Evolutionary conservation across 2,797 vertebrate genomes (phyloP).

Genomic region (Chromobotia macracanthus): DNA sequence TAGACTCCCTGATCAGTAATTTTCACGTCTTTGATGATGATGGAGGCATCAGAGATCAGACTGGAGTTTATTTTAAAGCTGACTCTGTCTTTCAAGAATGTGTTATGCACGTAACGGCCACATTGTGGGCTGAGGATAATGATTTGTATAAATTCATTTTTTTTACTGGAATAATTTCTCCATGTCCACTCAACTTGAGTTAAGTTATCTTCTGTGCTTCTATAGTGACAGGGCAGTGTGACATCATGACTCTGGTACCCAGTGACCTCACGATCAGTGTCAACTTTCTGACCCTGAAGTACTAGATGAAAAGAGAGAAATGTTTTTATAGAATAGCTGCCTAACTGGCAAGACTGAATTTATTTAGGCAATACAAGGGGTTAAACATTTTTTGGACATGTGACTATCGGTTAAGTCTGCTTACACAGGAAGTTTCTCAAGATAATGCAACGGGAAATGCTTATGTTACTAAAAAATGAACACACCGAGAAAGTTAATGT

Average conservation of each 20-base stretch:
- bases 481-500: too few species aligned
- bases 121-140: not conserved
- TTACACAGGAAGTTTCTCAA: too few species aligned
- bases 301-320: not conserved
- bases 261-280: not conserved
- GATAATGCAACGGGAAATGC: too few species aligned
- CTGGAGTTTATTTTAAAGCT: not conserved
- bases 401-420: too few species aligned
- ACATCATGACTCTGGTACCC: conserved; percentile 6
- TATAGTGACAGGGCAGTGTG: not conserved
- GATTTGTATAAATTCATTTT: not conserved
- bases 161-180: not conserved
- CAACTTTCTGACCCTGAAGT: not conserved
- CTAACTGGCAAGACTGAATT: not conserved
- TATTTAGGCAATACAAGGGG: too few species aligned
- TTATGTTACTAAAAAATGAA: too few species aligned
- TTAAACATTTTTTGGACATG: too few species aligned
- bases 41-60: not conserved
- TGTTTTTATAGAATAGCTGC: not conserved
- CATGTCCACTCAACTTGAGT: not conserved
- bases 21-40: conserved; percentile 28
- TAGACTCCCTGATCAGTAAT: conserved; percentile 18
- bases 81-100: conserved; percentile 18
- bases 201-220: not conserved
- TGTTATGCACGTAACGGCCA: not conserved